Evolutionary conservation across 2,797 vertebrate genomes (phyloP), one percentile per base, ranked within the genome.

Genomic region (Coccyzus lansbergi): DNA sequence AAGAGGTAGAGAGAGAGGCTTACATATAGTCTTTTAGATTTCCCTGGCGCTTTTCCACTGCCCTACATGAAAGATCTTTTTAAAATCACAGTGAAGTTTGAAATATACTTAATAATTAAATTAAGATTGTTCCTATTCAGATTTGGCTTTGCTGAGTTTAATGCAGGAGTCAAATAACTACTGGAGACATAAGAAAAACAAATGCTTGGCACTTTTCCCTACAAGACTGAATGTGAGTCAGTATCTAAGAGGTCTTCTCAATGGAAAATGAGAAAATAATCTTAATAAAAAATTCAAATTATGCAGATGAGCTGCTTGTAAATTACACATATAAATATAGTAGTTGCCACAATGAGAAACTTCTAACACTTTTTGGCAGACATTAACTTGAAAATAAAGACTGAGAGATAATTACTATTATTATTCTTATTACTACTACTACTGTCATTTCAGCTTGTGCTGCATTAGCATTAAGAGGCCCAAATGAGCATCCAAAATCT

Each of bases 211-310:
- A 52, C 65, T 70, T 53, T 49, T 95, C 89, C 89, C 84, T 92
- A 21, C 55, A 74, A 86, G 70, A 67, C 85, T 77, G 63, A 92
- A 88, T 91, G 72, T 93, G 94, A 96, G 92, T 95, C 86, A 95
- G 80, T 93, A 95, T 90, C 72, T 92, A 56, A 79, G 79, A 93
- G 94, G 64, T 52, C 89, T 94, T 84, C 92, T 93, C 90, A 93
- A 90, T 95, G 85, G 95, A 95, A 93, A 95, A 93, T 91, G 67
- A 95, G 87, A 95, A 95, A 93, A 91, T 84, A 95, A 90, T 84
- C 83, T 95, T 96, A 96, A 94, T 95, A 95, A 95, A 95, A 95
- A 94, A 83, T 91, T 92, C 71, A 90, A 86, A 96, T 93, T 94
- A 97, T 95, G 94, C 85, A 90, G 83, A 96, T 90, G 95, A 94